Percentiles rank a stretch among this genome's conserved stretches.
Evolutionary conservation across 2,113 vertebrate species (phyloP).

Genomic region (Larimichthys crocea): DNA sequence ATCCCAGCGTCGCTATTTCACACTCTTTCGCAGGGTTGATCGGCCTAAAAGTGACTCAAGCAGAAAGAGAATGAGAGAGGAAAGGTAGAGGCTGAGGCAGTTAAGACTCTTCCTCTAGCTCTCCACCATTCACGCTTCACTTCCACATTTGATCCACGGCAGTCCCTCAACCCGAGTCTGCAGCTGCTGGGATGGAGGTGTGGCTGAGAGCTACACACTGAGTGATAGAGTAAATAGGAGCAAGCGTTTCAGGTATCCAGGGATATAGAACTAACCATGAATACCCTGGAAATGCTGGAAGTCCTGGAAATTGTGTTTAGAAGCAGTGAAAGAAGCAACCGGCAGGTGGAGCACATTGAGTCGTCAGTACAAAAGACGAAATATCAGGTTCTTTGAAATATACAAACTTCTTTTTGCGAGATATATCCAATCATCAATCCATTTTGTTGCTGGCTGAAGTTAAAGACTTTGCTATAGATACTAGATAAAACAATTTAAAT

Average conservation of each 20-base stretch:
- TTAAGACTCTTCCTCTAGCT: constrained; percentile 45
- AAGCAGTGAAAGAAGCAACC: not conserved
- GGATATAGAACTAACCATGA: constrained; percentile 1
- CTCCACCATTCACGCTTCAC: constrained; percentile 59
- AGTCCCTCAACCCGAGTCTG: constrained; percentile 45
- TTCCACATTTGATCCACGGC: constrained; percentile 64
- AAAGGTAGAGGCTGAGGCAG: constrained; percentile 21
- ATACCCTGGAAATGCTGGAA: not conserved
- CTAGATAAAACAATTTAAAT: no score
- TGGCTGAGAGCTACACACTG: constrained; percentile 22
- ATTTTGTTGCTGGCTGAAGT: not conserved
- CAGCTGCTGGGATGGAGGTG: constrained; percentile 35
- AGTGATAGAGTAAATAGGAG: not conserved
- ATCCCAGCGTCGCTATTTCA: constrained; percentile 52
- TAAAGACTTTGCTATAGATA: not conserved
- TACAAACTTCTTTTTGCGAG: not conserved
- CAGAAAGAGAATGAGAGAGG: constrained; percentile 34
- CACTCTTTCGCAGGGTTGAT: constrained; percentile 48
- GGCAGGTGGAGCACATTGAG: constrained; percentile 2
- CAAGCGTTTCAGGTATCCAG: not conserved
- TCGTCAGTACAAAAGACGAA: not conserved
- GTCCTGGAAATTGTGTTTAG: not conserved
- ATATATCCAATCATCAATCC: not conserved
- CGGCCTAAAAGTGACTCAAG: constrained; percentile 36
- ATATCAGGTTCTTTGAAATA: not conserved